A percentile compares a stretch with the other conserved stretches of the same genome.
Conservation (phyloP, 2,888 invertebrate genomes). For the Zele albiditarsus region DNA sequence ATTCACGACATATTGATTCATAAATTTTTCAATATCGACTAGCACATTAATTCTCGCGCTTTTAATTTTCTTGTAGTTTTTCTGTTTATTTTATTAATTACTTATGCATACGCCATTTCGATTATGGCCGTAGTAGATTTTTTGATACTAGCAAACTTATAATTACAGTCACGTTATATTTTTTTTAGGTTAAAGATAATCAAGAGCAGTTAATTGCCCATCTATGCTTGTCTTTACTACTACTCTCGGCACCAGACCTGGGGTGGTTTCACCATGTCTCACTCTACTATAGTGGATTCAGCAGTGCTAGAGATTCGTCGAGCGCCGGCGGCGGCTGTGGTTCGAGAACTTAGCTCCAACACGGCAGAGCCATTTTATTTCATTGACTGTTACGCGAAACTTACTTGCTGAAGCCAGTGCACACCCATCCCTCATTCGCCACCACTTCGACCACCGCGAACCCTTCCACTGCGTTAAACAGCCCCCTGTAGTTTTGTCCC, state of each 20-base stretch:
- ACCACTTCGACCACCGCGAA: slow-evolving; percentile 33
- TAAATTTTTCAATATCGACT: too few species aligned
- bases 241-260: neutral
- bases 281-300: slow-evolving; percentile 2
- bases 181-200: neutral
- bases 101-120: too few species aligned
- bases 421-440: slow-evolving; percentile 31
- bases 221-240: slow-evolving; percentile 12
- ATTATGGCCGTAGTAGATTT: too few species aligned
- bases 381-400: slow-evolving; percentile 65
- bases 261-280: neutral
- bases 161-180: neutral
- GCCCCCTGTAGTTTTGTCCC: slow-evolving; percentile 20
- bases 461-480: slow-evolving; percentile 34
- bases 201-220: slow-evolving; percentile 20
- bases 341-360: slow-evolving; percentile 60
- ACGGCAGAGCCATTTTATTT: slow-evolving; percentile 62
- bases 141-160: too few species aligned
- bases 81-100: too few species aligned
- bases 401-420: slow-evolving; percentile 54
- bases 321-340: slow-evolving; percentile 57
- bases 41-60: too few species aligned
- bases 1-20: too few species aligned
- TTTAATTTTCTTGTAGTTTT: too few species aligned
- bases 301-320: slow-evolving; percentile 7